Evolutionary conservation across 2,797 vertebrate species (phyloP).

Genomic region (Pseudopleuronectes americanus): DNA sequence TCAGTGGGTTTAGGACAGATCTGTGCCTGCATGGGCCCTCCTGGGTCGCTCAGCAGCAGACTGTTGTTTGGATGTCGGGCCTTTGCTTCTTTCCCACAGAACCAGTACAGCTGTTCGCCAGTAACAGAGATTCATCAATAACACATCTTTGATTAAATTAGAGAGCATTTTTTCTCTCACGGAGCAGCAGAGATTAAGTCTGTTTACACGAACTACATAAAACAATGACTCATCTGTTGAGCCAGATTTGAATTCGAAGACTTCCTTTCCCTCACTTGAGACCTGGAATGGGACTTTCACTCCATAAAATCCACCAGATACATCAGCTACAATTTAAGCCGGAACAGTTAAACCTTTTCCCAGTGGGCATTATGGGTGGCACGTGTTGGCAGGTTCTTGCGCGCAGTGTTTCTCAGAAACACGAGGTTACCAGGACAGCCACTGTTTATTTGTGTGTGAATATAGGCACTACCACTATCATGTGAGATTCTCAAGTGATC

Average conservation of each 20-base stretch:
- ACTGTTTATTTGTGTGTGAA: constrained; percentile 7
- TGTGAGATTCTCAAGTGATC: constrained; percentile 54
- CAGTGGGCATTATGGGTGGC: constrained; percentile 28
- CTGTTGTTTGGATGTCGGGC: constrained; percentile 15
- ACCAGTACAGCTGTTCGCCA: constrained; percentile 5
- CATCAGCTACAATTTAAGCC: constrained; percentile 23
- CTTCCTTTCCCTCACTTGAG: constrained; percentile 3
- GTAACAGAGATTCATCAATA: constrained; percentile 27
- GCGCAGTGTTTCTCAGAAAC: constrained; percentile 57
- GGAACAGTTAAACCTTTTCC: constrained; percentile 44
- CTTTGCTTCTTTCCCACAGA: not conserved
- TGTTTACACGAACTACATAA: constrained; percentile 19
- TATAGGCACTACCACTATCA: constrained; percentile 35
- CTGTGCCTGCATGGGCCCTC: constrained; percentile 52
- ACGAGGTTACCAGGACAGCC: constrained; percentile 58
- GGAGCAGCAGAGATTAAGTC: constrained; percentile 23
- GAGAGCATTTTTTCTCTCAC: not conserved
- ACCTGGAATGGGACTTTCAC: constrained; percentile 18
- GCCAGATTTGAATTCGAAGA: not conserved
- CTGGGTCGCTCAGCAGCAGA: constrained; percentile 66
- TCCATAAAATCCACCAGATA: constrained; percentile 24
- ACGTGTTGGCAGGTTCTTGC: constrained; percentile 55
- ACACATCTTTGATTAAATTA: constrained; percentile 4
- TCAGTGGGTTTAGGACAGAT: constrained; percentile 70
- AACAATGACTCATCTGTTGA: not conserved